Evolutionary conservation across 2,113 vertebrate species (phyloP).

Genomic region (Labeo catla): DNA sequence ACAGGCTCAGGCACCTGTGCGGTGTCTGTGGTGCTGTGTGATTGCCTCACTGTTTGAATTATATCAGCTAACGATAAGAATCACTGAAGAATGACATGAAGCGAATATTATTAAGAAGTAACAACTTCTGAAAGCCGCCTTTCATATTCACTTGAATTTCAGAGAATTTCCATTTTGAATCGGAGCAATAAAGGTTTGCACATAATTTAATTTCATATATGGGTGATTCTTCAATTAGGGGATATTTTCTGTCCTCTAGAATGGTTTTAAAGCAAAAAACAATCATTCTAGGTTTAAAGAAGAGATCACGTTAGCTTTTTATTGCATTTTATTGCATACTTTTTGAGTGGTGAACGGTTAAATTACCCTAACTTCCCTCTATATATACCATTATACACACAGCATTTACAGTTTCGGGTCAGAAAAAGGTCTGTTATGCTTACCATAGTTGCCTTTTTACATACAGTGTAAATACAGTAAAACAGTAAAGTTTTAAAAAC

Average conservation of each 20-base stretch:
- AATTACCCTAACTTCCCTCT: too few relatives aligned
- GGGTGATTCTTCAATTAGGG: background rate
- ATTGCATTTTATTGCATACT: background rate
- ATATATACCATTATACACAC: too few relatives aligned
- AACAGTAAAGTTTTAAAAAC: too few relatives aligned
- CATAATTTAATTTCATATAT: slow-evolving; percentile 32
- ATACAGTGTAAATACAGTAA: background rate
- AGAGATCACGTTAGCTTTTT: background rate
- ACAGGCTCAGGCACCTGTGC: slow-evolving; percentile 34
- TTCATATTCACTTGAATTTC: background rate
- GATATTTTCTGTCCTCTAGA: background rate
- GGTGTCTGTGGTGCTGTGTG: slow-evolving; percentile 20
- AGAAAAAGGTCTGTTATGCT: too few relatives aligned
- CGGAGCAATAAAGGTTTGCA: slow-evolving; percentile 11
- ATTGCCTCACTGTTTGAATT: slow-evolving; percentile 37
- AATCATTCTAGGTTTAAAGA: background rate
- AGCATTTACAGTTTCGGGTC: too few relatives aligned
- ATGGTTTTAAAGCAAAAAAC: background rate
- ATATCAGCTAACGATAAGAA: slow-evolving; percentile 34
- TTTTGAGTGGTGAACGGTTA: background rate
- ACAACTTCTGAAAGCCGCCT: slow-evolving; percentile 11
- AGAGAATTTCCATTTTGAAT: background rate
- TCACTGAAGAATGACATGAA: slow-evolving; percentile 13
- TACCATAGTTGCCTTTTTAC: background rate
- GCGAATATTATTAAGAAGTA: slow-evolving; percentile 6